Conservation (phyloP, 2,797 vertebrate genomes). For the Zenarchopterus dispar region DNA sequence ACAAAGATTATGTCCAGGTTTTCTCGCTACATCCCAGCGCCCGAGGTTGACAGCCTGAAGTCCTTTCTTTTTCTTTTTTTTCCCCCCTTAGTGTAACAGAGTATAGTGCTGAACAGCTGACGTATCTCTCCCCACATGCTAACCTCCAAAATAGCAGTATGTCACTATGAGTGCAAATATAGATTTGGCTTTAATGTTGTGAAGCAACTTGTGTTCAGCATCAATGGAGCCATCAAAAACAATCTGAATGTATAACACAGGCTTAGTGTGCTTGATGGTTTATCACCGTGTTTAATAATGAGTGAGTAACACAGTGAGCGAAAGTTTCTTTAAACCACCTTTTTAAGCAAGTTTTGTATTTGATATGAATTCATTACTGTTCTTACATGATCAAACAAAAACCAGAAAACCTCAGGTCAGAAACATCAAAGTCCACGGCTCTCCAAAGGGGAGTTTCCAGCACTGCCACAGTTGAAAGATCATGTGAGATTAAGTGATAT, state of each 20-base stretch:
- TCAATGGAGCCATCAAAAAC: constrained; percentile 53
- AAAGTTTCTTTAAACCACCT: background rate
- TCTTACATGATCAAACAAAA: background rate
- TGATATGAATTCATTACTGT: background rate
- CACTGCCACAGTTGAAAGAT: constrained; percentile 52
- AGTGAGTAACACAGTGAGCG: background rate
- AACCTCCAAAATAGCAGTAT: constrained; percentile 82
- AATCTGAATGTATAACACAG: constrained; percentile 33
- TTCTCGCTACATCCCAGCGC: constrained; percentile 50
- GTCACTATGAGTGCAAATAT: constrained; percentile 79
- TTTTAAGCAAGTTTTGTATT: background rate
- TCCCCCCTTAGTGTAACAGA: constrained; percentile 70
- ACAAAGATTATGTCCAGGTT: constrained; percentile 49
- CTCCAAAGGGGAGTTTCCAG: constrained; percentile 44
- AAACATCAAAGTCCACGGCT: constrained; percentile 23
- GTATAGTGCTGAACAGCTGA: constrained; percentile 84
- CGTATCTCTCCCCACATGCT: constrained; percentile 81
- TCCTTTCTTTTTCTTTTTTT: constrained; percentile 66
- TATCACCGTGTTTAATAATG: constrained; percentile 10
- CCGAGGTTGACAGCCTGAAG: constrained; percentile 57
- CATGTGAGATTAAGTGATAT: constrained; percentile 56
- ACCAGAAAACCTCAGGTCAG: constrained; percentile 17
- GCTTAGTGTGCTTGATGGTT: constrained; percentile 44
- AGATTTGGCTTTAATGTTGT: constrained; percentile 66
- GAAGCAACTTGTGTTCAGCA: constrained; percentile 41